These are phyloP conservation scores for Mobula birostris DNA, from an alignment of 2,113 vertebrate genomes.

Conservation along the genomic window DNA sequence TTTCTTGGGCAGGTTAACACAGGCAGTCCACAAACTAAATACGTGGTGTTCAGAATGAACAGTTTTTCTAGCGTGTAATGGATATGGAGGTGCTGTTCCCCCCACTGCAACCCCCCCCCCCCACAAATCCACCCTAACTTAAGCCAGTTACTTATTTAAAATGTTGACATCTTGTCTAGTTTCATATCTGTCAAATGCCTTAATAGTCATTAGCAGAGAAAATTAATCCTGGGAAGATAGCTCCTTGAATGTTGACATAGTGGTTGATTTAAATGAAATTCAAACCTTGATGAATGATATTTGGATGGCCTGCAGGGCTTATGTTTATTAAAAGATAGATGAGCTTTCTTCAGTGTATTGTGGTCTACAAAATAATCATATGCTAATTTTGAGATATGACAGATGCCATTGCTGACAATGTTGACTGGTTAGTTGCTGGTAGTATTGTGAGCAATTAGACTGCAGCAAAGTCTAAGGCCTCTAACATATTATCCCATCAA, in stretches of 20 bases:
- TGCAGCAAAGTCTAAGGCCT: not conserved
- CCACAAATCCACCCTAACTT: not conserved
- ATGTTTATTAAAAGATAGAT: no score
- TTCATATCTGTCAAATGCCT: not conserved
- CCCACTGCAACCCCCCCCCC: no score
- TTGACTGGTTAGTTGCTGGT: not conserved
- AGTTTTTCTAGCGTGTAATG: not conserved
- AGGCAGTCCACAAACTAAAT: not conserved
- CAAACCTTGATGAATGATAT: no score
- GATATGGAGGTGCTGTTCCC: not conserved
- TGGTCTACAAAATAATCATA: not conserved
- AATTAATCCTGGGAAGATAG: not conserved
- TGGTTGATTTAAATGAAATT: not conserved
- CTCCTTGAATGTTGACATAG: not conserved
- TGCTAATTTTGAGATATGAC: not conserved
- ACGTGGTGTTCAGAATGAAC: not conserved
- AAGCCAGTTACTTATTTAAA: not conserved
- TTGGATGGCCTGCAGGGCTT: no score
- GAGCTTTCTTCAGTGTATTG: not conserved
- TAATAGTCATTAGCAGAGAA: not conserved
- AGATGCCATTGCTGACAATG: not conserved
- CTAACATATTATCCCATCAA: not conserved
- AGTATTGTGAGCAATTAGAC: not conserved
- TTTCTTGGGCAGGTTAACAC: not conserved
- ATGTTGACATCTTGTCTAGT: not conserved